phyloP scores from a whole-genome alignment of 2,797 vertebrate species.

The Distichodus sexfasciatus region DNA sequence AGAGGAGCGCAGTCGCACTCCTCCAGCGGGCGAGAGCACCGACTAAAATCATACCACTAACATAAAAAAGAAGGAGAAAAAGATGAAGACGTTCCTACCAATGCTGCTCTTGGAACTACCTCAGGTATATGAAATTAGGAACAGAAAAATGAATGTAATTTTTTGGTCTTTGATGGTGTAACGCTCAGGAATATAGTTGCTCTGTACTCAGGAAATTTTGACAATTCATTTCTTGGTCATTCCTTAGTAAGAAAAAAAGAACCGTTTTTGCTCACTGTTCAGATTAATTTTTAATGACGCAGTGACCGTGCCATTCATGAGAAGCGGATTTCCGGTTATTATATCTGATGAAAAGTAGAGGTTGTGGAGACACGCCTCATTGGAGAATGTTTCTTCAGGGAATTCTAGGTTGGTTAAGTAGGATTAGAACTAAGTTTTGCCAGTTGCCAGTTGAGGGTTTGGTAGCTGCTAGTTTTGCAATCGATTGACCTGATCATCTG shows the following conservation, averaged over 20 bases:
- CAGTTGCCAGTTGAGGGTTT: too few species aligned
- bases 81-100: conserved; percentile 54
- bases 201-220: conserved; percentile 71
- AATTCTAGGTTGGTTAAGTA: conserved; percentile 22
- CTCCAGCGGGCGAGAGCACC: conserved; percentile 70
- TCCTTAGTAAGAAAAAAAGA: conserved; percentile 38
- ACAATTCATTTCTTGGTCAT: conserved; percentile 58
- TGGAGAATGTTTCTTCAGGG: conserved; percentile 64
- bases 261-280: conserved; percentile 47
- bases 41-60: conserved; percentile 58
- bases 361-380: conserved; percentile 55
- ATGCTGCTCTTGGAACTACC: conserved; percentile 76
- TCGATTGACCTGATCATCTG: conserved; percentile 69
- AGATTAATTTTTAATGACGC: conserved; percentile 32
- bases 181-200: conserved; percentile 71
- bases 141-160: conserved; percentile 65
- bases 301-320: conserved; percentile 50
- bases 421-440: conserved; percentile 40
- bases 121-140: conserved; percentile 68
- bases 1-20: conserved; percentile 73
- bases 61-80: conserved; percentile 32
- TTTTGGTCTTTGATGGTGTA: conserved; percentile 57
- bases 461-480: conserved; percentile 63
- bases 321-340: conserved; percentile 60
- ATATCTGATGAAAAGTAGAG: conserved; percentile 60